Evolutionary conservation across 2,797 vertebrate species (phyloP), one percentile per base, ranked within the genome.

Genomic region (Telmatherina bonti): DNA sequence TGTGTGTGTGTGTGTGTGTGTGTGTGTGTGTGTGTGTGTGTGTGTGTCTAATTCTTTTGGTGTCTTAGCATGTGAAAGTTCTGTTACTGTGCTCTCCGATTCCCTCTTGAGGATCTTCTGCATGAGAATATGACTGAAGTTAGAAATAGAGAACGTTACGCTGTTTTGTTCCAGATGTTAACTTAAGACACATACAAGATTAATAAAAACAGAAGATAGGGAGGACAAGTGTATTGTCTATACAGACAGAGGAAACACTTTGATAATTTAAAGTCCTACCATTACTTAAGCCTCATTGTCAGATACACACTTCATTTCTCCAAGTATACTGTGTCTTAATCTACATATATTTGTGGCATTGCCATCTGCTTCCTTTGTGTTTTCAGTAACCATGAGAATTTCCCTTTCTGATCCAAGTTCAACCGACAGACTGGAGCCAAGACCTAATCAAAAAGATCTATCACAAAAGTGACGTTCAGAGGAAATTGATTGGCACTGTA

Each of bases 31-130:
- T 38, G 35, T 38, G 15, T 38, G 12, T 38, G 12, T 65, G 11
- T 43, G 29, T 54, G 35, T 60, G 65, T 53, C 62, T 72, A 33
- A 55, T 68, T 62, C 30, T n/a, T 72, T 54, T 64, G 53, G 66
- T 13, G 59, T 61, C 38, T 66, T 33, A 11, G 35, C 3, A 43
- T 26, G 5, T 24, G 24, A 12, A 26, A 24, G 49, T 12, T 6
- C 11, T 54, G 11, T 41, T 72, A 7, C 62, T 75, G 30, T 35
- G 49, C 49, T 49, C 20, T 5, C 24, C 61, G 26, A 2, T 69
- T 67, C 41, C 57, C 12, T 73, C 36, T 65, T 26, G 35, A 49
- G 75, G 62, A 64, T 35, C 1, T 16, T 54, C 12, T 54, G 18
- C 0, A 29, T 53, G 12, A 76, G 57, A 15, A 22, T 10, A 47